Evolutionary conservation across 1,140 invertebrate species (phyloP).

Genomic region (Phortica variegata): DNA sequence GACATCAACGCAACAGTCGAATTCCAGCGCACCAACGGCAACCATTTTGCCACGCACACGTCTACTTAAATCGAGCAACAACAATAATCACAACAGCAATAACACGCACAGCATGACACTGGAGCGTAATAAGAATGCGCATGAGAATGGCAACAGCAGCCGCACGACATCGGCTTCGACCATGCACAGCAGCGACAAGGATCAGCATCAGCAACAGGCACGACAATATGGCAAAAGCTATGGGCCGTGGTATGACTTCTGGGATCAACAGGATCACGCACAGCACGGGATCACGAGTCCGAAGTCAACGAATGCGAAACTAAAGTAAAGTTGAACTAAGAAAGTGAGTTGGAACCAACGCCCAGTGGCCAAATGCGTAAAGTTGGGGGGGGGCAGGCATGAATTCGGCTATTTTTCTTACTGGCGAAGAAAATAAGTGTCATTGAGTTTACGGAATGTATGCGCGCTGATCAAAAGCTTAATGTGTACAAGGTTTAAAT

Average conservation of each 20-base stretch:
- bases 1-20: conserved; percentile 12
- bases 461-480: conserved; percentile 31
- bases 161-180: too few relatives aligned
- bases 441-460: conserved; percentile 13
- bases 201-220: conserved; percentile 39
- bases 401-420: conserved; percentile 56
- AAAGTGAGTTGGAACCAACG: not conserved
- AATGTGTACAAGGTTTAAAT: too few relatives aligned
- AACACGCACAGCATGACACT: conserved; percentile 40
- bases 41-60: conserved; percentile 72
- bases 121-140: conserved; percentile 36
- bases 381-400: conserved; percentile 58
- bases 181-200: conserved; percentile 56
- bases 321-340: conserved; percentile 27
- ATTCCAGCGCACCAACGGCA: conserved; percentile 48
- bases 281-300: conserved; percentile 39
- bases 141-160: conserved; percentile 45
- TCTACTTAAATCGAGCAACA: conserved; percentile 55
- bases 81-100: conserved; percentile 34
- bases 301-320: conserved; percentile 42
- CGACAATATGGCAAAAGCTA: conserved; percentile 65
- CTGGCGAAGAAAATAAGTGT: conserved; percentile 38
- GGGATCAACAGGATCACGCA: conserved; percentile 61
- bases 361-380: conserved; percentile 30
- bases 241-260: conserved; percentile 85